A percentile compares a stretch with the other conserved stretches of the same genome.
Conservation (phyloP, 2,113 vertebrate genomes). For the Perca fluviatilis region DNA sequence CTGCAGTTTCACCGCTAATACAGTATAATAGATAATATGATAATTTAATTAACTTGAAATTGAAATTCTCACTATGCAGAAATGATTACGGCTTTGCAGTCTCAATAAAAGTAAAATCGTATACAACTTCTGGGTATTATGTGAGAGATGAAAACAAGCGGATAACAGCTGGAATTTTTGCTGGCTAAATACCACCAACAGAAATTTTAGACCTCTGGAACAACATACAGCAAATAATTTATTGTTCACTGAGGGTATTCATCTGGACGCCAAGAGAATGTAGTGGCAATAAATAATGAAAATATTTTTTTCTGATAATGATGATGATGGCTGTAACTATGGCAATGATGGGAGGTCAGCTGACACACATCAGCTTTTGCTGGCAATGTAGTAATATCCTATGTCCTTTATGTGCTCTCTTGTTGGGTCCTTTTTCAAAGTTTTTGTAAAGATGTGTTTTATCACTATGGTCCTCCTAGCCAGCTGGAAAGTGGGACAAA, state of each 20-base stretch:
- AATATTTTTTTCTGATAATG: not conserved
- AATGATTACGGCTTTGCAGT: not conserved
- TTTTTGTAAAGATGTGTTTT: slow-evolving; percentile 39
- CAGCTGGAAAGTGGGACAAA: slow-evolving; percentile 45
- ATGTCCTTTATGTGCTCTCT: not conserved
- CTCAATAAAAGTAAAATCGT: slow-evolving; percentile 5
- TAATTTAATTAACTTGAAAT: not conserved
- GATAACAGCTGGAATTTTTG: slow-evolving; percentile 11
- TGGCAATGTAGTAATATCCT: not conserved
- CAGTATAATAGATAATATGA: not conserved
- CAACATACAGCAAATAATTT: slow-evolving; percentile 6
- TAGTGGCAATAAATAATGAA: not conserved
- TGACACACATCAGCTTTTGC: not conserved
- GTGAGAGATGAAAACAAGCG: not conserved
- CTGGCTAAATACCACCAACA: slow-evolving; percentile 16
- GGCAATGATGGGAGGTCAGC: not conserved
- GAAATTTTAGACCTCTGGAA: slow-evolving; percentile 8
- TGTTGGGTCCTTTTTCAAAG: not conserved
- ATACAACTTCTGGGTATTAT: slow-evolving; percentile 1
- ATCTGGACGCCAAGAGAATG: not conserved
- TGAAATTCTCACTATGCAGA: too few relatives aligned
- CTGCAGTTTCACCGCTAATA: not conserved
- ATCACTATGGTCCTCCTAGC: slow-evolving; percentile 5
- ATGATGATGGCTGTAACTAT: not conserved
- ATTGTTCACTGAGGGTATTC: not conserved